A percentile compares a stretch with the other conserved stretches of the same genome.
Evolutionary conservation across 2,888 invertebrate species (phyloP).

Genomic region (Zaprionus bogoriensis): DNA sequence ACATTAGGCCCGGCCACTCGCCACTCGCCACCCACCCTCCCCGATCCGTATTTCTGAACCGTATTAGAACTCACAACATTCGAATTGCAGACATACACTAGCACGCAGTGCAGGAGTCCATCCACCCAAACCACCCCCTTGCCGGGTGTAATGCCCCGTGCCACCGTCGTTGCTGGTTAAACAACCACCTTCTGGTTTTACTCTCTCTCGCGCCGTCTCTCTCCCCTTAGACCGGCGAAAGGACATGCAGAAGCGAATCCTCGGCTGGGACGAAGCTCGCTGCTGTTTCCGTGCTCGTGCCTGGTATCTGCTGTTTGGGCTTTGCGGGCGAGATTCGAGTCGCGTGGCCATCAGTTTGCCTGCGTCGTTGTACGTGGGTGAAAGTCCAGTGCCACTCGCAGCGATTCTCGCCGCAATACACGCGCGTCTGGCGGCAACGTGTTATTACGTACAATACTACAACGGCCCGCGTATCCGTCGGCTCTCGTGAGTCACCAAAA

Average conservation of each 20-base stretch:
- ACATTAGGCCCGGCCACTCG: background rate
- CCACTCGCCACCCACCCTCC: conserved; percentile 41
- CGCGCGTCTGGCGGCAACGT: conserved; percentile 16
- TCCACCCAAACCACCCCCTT: conserved; percentile 52
- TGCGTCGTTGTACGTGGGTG: conserved; percentile 61
- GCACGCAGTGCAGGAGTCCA: conserved; percentile 9
- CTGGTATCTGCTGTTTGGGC: conserved; percentile 43
- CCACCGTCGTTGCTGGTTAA: conserved; percentile 41
- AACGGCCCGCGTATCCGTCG: conserved; percentile 38
- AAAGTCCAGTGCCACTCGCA: conserved; percentile 45
- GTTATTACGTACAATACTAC: conserved; percentile 22
- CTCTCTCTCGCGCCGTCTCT: background rate
- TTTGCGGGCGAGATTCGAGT: conserved; percentile 51
- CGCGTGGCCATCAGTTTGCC: conserved; percentile 64
- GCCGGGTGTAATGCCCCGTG: conserved; percentile 24
- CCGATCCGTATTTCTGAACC: conserved; percentile 30
- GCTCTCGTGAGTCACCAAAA: conserved; percentile 47
- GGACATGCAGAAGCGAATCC: conserved; percentile 26
- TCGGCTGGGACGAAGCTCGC: conserved; percentile 32
- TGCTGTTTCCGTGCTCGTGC: conserved; percentile 52
- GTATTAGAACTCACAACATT: conserved; percentile 45
- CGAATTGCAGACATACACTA: background rate
- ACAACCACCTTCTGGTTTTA: conserved; percentile 51
- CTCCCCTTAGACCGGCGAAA: conserved; percentile 20
- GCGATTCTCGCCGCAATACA: conserved; percentile 10